Percentiles rank a stretch among this genome's conserved stretches.
phyloP scores from a whole-genome alignment of 2,888 invertebrate genomes.

The Tinea pellionella region DNA sequence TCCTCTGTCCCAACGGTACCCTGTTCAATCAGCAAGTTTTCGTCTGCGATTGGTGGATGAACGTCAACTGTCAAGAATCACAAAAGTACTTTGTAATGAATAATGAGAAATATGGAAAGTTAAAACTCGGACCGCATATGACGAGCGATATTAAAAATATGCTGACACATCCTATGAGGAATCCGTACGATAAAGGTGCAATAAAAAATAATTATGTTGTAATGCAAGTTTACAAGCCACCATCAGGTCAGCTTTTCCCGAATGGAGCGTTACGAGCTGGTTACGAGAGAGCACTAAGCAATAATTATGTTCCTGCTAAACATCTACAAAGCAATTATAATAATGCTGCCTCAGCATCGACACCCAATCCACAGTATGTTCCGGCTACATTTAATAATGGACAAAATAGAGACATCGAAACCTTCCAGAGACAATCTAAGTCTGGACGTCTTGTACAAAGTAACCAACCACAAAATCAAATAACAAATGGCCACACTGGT shows the following conservation, averaged over 20 bases:
- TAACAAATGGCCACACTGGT: slow-evolving; percentile 6
- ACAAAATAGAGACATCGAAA: slow-evolving; percentile 25
- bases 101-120: slow-evolving; percentile 53
- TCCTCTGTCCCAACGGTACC: slow-evolving; percentile 76
- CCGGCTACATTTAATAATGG: slow-evolving; percentile 31
- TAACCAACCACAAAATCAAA: neutral
- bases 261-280: slow-evolving; percentile 40
- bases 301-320: slow-evolving; percentile 43
- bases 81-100: slow-evolving; percentile 44
- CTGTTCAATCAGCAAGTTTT: slow-evolving; percentile 75
- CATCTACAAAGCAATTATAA: slow-evolving; percentile 37
- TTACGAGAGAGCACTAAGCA: slow-evolving; percentile 38
- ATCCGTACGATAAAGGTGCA: slow-evolving; percentile 43
- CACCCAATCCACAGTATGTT: slow-evolving; percentile 43
- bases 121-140: slow-evolving; percentile 63
- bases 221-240: slow-evolving; percentile 59
- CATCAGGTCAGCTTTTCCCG: slow-evolving; percentile 44
- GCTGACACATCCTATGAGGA: slow-evolving; percentile 61
- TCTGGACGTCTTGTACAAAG: neutral
- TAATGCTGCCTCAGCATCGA: slow-evolving; percentile 41
- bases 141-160: slow-evolving; percentile 70
- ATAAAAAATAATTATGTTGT: slow-evolving; percentile 46
- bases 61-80: slow-evolving; percentile 69
- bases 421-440: slow-evolving; percentile 32
- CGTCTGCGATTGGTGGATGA: slow-evolving; percentile 78